Evolutionary conservation across 2,888 invertebrate species (phyloP).

Genomic region (Acrobasis repandana): DNA sequence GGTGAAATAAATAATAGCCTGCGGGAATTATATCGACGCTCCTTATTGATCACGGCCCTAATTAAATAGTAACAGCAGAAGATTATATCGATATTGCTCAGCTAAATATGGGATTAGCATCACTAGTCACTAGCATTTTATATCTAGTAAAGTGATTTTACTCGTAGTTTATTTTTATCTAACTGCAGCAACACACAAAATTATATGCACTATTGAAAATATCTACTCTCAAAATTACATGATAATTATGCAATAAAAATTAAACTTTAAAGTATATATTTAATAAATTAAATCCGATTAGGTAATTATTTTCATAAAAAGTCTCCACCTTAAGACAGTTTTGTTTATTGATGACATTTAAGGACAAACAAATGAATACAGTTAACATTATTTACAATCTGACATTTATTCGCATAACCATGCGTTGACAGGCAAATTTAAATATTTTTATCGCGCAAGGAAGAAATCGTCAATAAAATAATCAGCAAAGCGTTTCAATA

Average conservation of each 20-base stretch:
- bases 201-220: no score
- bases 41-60: conserved; percentile 33
- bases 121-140: no score
- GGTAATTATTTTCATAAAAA: no score
- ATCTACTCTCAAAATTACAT: no score
- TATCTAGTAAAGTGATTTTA: no score
- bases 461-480: conserved; percentile 68
- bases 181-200: no score
- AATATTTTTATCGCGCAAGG: conserved; percentile 51
- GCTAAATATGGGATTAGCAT: not conserved
- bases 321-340: not conserved
- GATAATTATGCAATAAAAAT: no score
- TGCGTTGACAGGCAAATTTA: conserved; percentile 34
- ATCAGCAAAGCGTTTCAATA: conserved; percentile 71
- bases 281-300: no score
- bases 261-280: no score
- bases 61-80: conserved; percentile 28
- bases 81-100: conserved; percentile 2
- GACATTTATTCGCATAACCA: conserved; percentile 41
- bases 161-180: no score
- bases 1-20: conserved; percentile 35
- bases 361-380: conserved; percentile 1
- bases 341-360: conserved; percentile 21
- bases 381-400: conserved; percentile 2
- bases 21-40: conserved; percentile 33